These are phyloP conservation scores for Eristalis tenax DNA, from an alignment of 2,888 invertebrate genomes.

Conservation along the genomic window DNA sequence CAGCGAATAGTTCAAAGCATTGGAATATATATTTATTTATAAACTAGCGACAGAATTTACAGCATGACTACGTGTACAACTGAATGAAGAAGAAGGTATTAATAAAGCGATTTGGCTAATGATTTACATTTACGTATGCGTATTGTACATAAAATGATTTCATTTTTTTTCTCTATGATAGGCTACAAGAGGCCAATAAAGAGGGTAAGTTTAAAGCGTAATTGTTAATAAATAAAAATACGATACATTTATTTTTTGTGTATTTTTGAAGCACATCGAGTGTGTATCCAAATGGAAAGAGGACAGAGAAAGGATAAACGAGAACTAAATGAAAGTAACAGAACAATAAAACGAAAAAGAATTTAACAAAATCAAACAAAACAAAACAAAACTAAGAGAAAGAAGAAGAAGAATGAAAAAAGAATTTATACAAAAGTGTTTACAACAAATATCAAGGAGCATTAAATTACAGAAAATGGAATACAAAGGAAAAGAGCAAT, in stretches of 20 bases:
- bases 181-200: not conserved
- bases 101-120: not conserved
- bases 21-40: not conserved
- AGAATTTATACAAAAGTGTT: conserved; percentile 53
- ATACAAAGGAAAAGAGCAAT: conserved; percentile 17
- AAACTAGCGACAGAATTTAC: not conserved
- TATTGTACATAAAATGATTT: not conserved
- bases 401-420: conserved; percentile 22
- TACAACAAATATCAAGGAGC: conserved; percentile 28
- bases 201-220: not conserved
- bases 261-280: conserved; percentile 4
- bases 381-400: conserved; percentile 10
- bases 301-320: not conserved
- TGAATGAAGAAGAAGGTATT: not conserved
- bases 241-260: not conserved
- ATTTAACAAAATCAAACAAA: conserved; percentile 31
- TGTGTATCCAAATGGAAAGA: conserved; percentile 5
- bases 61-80: not conserved
- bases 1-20: not conserved
- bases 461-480: conserved; percentile 18
- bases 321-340: conserved; percentile 11
- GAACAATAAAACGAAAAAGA: conserved; percentile 3
- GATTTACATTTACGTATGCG: not conserved
- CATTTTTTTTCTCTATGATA: not conserved
- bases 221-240: conserved; percentile 33